A percentile compares a stretch with the other conserved stretches of the same genome.
These are phyloP conservation scores for Mantis religiosa DNA, from an alignment of 2,888 invertebrate species.

Conservation along the genomic window DNA sequence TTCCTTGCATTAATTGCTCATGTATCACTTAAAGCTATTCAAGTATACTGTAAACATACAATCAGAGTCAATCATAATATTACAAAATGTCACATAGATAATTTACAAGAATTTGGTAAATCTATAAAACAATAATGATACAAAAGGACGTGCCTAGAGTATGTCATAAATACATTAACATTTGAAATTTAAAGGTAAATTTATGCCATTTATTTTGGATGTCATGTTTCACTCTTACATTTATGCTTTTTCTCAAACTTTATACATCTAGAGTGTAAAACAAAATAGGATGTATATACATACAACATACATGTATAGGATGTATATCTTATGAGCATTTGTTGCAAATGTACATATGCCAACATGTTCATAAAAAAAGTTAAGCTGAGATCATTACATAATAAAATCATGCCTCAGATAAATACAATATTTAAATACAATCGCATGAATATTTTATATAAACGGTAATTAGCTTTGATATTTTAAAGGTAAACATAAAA, in stretches of 20 bases:
- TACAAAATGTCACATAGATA: background rate
- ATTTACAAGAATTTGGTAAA: background rate
- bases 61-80: background rate
- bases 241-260: no score
- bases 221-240: background rate
- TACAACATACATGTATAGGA: no score
- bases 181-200: background rate
- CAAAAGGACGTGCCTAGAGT: background rate
- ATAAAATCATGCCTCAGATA: no score
- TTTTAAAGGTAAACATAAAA: no score
- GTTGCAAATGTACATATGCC: background rate
- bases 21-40: background rate
- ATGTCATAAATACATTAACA: background rate
- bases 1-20: background rate
- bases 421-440: no score
- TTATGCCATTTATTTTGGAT: background rate
- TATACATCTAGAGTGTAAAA: no score
- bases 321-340: background rate
- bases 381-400: no score
- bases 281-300: background rate
- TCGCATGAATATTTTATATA: no score
- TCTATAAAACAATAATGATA: background rate
- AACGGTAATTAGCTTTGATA: no score
- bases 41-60: background rate
- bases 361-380: background rate